A percentile compares a stretch with the other conserved stretches of the same genome.
These are phyloP conservation scores for Sterna hirundo DNA, from an alignment of 2,113 vertebrate genomes.

Conservation along the genomic window DNA sequence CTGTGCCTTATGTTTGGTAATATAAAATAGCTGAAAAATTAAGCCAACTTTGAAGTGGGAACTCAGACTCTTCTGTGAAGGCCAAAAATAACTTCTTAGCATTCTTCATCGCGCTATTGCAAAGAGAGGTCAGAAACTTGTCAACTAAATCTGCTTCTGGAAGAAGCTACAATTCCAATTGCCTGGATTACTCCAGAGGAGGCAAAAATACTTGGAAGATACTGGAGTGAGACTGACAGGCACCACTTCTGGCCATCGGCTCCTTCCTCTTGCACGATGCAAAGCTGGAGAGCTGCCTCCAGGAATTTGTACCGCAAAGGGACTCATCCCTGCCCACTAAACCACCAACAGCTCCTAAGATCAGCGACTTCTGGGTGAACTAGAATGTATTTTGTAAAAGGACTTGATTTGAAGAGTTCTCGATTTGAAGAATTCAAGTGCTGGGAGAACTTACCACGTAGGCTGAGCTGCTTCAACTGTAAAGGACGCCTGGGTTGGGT, in stretches of 20 bases:
- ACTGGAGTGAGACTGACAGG: not conserved
- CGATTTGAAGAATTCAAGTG: not conserved
- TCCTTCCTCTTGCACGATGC: not conserved
- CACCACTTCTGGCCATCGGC: not conserved
- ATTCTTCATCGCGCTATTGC: not conserved
- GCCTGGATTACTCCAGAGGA: not conserved
- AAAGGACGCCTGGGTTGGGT: not conserved
- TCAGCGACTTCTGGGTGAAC: not conserved
- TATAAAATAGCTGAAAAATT: slow-evolving; percentile 27
- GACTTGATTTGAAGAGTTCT: not conserved
- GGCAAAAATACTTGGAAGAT: slow-evolving; percentile 10
- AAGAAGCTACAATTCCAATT: not conserved
- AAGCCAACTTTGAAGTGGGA: slow-evolving; percentile 27
- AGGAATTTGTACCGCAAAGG: not conserved
- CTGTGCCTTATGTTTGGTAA: not conserved
- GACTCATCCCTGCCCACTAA: not conserved
- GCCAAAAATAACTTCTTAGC: slow-evolving; percentile 29
- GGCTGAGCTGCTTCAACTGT: not conserved
- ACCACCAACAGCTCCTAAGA: not conserved
- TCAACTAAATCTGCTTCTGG: slow-evolving; percentile 19
- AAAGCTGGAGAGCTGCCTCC: not conserved
- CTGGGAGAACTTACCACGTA: not conserved
- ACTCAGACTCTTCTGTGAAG: not conserved
- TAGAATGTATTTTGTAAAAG: not conserved
- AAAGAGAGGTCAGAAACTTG: slow-evolving; percentile 51